Evolutionary conservation across 2,888 invertebrate genomes (phyloP).

Genomic region (Thymelicus sylvestris): DNA sequence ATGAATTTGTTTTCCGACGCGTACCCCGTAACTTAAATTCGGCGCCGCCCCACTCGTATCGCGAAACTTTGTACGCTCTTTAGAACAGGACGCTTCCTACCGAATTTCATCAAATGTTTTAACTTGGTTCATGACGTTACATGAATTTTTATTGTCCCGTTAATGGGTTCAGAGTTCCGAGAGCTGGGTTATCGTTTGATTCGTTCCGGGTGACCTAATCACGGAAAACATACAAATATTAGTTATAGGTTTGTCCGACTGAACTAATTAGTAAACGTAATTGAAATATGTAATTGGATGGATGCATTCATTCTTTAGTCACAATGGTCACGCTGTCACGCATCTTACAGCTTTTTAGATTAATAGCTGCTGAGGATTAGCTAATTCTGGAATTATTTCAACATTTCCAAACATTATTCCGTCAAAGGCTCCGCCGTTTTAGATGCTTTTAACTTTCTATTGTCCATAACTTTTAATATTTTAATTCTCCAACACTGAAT

Average conservation of each 20-base stretch:
- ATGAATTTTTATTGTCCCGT: slow-evolving; percentile 6
- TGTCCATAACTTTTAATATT: background rate
- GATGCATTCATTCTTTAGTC: slow-evolving; percentile 9
- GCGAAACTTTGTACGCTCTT: slow-evolving; percentile 20
- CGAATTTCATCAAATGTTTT: slow-evolving; percentile 14
- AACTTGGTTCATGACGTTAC: slow-evolving; percentile 15
- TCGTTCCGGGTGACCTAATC: slow-evolving; percentile 26
- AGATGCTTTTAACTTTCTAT: slow-evolving; percentile 22
- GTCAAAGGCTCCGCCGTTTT: slow-evolving; percentile 14
- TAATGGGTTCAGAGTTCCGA: slow-evolving; percentile 9
- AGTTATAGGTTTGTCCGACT: background rate
- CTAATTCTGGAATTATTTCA: too few species aligned
- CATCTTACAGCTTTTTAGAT: background rate
- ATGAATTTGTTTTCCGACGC: slow-evolving; percentile 37
- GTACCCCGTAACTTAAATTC: slow-evolving; percentile 34
- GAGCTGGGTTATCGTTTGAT: slow-evolving; percentile 28
- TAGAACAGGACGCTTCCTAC: background rate
- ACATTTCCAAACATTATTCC: background rate
- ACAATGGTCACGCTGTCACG: background rate
- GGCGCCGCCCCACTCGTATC: slow-evolving; percentile 22
- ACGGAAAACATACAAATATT: background rate
- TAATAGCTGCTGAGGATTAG: too few species aligned
- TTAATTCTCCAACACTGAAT: background rate
- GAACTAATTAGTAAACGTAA: slow-evolving; percentile 15
- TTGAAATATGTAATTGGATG: slow-evolving; percentile 15